These are phyloP conservation scores for Hemichromis elongatus DNA, from an alignment of 2,113 vertebrate species.

Conservation along the genomic window DNA sequence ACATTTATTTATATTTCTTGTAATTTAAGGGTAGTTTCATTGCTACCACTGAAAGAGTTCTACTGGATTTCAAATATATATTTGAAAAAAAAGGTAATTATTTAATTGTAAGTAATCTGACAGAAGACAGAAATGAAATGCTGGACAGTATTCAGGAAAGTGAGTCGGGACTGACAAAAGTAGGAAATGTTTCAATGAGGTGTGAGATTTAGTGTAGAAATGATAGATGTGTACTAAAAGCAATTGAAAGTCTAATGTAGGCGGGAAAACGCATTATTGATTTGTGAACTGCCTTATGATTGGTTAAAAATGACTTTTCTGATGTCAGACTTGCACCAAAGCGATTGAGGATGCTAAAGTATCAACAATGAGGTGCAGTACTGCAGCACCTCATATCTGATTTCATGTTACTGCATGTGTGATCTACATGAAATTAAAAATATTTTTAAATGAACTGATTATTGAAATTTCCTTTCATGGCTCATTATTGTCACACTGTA, in stretches of 20 bases:
- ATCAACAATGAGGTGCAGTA: too few species aligned
- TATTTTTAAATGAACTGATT: too few species aligned
- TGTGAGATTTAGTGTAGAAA: background rate
- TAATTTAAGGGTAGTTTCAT: background rate
- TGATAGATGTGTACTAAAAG: background rate
- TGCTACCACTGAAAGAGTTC: background rate
- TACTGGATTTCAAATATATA: background rate
- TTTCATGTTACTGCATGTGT: too few species aligned
- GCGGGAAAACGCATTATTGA: background rate
- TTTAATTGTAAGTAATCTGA: background rate
- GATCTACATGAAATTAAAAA: too few species aligned
- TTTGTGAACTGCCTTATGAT: too few species aligned
- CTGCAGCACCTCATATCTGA: background rate
- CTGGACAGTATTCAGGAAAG: rapidly evolving
- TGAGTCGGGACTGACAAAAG: rapidly evolving
- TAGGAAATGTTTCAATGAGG: background rate
- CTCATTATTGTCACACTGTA: background rate
- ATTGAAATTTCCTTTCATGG: too few species aligned
- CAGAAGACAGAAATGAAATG: background rate
- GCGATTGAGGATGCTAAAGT: too few species aligned
- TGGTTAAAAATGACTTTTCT: too few species aligned
- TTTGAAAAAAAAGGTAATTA: background rate
- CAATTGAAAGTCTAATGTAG: rapidly evolving
- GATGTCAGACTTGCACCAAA: too few species aligned
- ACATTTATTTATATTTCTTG: background rate